Base-by-base conservation (phyloP, 1,140 invertebrate species). In the Eciton burchellii region DNA sequence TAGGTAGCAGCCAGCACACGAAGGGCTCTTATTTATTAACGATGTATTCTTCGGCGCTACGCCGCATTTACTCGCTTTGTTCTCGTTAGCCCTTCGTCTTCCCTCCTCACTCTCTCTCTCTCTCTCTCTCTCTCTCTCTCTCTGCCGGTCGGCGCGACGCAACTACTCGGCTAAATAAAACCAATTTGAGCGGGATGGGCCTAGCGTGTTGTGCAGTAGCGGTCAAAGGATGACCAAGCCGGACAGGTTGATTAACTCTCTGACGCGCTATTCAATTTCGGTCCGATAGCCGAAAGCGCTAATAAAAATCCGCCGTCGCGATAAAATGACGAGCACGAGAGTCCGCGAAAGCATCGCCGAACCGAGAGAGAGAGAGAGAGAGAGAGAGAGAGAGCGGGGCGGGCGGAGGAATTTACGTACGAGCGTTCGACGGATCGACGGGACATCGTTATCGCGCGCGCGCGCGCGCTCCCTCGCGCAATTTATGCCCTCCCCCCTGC, bases 11-110 rank as follows among this genome's bases (percentile, higher is more conserved):
- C 71, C 85, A 85, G 84, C 76, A 35, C 81, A 89, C 72, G 71
- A 88, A 84, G 85, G 62, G 81, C 86, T 90, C 90, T 85, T 91
- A 90, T 92, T 93, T 93, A 93, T 92, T 92, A 93, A 93, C 91
- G 84, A 89, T 91, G 91, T 91, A 91, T 89, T 88, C 91, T 91
- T 91, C 89, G 87, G 83, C 84, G 86, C 82, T 84, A 76, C 84
- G 86, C 82, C 87, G 71, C 73, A 84, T 88, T 88, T 82, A 57
- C 56, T 85, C 82, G 81, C 73, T 82, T 76, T 72, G 72, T 85
- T 79, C 84, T 82, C 81, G 81, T 82, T 82, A 82, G 77, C 24
- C 60, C 62, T 74, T 65, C n/a, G n/a, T n/a, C n/a, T n/a, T n/a
- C n/a, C n/a, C n/a, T n/a, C n/a, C n/a, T n/a, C n/a, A n/a, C n/a